Evolutionary conservation across 2,888 invertebrate genomes (phyloP).

Genomic region (Pharmacophagus antenor): DNA sequence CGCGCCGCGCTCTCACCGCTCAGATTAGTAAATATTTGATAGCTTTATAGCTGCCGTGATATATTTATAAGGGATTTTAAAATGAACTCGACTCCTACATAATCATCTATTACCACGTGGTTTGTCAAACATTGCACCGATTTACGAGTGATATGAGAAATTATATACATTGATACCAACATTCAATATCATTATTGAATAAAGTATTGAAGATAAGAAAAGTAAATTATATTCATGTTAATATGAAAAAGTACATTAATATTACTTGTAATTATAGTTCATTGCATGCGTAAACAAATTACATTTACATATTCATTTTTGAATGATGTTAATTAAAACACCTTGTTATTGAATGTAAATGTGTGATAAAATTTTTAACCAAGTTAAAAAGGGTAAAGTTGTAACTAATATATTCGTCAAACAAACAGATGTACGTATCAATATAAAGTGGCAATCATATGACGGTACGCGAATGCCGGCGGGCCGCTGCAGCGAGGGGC

Average conservation of each 20-base stretch:
- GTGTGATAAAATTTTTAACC: conserved; percentile 1
- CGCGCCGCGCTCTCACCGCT: conserved; percentile 70
- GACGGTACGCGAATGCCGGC: conserved; percentile 5
- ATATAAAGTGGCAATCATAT: conserved; percentile 12
- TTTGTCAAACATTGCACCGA: too few relatives aligned
- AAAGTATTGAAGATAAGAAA: neutral
- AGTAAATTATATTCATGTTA: neutral
- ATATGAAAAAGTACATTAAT: neutral
- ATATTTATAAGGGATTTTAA: conserved; percentile 71
- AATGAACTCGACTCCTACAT: conserved; percentile 52
- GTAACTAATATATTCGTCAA: conserved; percentile 10
- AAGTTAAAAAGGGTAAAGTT: conserved; percentile 6
- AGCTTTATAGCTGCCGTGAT: conserved; percentile 78
- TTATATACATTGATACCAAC: neutral
- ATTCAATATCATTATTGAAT: neutral
- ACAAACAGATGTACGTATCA: conserved; percentile 23
- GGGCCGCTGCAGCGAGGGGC: conserved; percentile 47
- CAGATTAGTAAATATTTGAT: conserved; percentile 82
- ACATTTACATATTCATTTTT: neutral
- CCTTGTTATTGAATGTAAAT: neutral
- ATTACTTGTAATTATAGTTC: too few relatives aligned
- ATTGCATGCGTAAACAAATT: neutral
- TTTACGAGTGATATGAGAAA: neutral
- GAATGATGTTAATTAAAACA: neutral
- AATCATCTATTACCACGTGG: conserved; percentile 34